These are phyloP conservation scores for Vulpes lagopus DNA, from an alignment of 2,113 vertebrate species.

Conservation along the genomic window DNA sequence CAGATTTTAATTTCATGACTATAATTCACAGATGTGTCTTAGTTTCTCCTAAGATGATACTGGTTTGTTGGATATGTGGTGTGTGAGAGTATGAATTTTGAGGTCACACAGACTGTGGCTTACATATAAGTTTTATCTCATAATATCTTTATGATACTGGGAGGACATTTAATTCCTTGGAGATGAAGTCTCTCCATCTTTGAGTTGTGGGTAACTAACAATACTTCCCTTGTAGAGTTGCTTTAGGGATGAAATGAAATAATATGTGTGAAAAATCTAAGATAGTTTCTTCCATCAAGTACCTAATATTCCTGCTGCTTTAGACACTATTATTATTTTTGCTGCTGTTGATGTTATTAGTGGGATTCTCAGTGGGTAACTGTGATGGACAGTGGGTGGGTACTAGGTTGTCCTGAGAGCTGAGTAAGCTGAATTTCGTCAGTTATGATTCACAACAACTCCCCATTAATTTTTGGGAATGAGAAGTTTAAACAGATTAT, in stretches of 20 bases:
- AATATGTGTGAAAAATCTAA: neutral
- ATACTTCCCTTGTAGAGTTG: neutral
- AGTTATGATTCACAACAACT: neutral
- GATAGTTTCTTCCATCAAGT: neutral
- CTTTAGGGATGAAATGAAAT: neutral
- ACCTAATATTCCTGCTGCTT: neutral
- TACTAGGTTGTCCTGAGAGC: neutral
- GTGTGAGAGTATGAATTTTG: neutral
- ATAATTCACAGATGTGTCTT: neutral
- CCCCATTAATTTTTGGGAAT: neutral
- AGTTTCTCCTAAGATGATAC: neutral
- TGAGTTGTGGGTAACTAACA: neutral
- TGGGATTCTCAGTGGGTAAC: neutral
- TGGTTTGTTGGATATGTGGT: neutral
- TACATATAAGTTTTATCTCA: neutral
- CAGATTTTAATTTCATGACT: neutral
- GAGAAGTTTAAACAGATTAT: neutral
- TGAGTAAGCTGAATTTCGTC: neutral
- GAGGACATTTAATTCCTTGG: neutral
- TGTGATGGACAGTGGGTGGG: too few relatives aligned
- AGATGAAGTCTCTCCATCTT: neutral
- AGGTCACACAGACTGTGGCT: neutral
- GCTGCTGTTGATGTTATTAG: neutral
- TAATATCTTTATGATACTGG: neutral
- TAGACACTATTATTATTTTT: neutral